These are phyloP conservation scores for Muscina levida DNA, from an alignment of 2,888 invertebrate genomes.

Conservation along the genomic window DNA sequence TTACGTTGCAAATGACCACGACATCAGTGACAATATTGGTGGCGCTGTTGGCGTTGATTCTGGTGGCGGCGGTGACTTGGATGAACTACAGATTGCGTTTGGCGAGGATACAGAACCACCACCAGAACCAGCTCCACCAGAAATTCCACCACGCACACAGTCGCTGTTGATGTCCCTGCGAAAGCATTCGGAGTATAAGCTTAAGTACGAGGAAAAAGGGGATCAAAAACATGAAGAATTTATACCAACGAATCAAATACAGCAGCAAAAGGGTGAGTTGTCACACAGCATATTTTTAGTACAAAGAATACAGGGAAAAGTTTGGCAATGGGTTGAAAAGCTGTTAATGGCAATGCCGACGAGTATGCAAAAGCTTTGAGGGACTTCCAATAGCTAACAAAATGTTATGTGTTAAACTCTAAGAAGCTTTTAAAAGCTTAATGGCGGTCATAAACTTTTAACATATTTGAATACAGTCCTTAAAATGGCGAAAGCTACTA, in stretches of 20 bases:
- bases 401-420: too few relatives aligned
- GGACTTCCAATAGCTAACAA: too few relatives aligned
- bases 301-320: background rate
- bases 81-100: constrained; percentile 61
- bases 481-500: too few relatives aligned
- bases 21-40: constrained; percentile 67
- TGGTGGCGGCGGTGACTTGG: constrained; percentile 73
- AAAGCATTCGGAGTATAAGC: constrained; percentile 79
- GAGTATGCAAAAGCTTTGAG: too few relatives aligned
- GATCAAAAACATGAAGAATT: constrained; percentile 80
- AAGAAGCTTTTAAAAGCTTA: too few relatives aligned
- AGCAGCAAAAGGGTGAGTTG: constrained; percentile 71
- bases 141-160: constrained; percentile 92
- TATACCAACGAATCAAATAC: constrained; percentile 78
- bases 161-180: constrained; percentile 84
- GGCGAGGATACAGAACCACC: constrained; percentile 84
- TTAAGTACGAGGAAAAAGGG: constrained; percentile 79
- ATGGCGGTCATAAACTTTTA: too few relatives aligned
- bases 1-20: constrained; percentile 52
- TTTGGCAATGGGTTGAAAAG: too few relatives aligned
- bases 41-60: constrained; percentile 79
- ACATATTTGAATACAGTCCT: too few relatives aligned
- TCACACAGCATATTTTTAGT: background rate
- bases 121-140: constrained; percentile 92
- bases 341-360: background rate